phyloP scores from a whole-genome alignment of 2,888 invertebrate genomes.

The Rhagonycha fulva region DNA sequence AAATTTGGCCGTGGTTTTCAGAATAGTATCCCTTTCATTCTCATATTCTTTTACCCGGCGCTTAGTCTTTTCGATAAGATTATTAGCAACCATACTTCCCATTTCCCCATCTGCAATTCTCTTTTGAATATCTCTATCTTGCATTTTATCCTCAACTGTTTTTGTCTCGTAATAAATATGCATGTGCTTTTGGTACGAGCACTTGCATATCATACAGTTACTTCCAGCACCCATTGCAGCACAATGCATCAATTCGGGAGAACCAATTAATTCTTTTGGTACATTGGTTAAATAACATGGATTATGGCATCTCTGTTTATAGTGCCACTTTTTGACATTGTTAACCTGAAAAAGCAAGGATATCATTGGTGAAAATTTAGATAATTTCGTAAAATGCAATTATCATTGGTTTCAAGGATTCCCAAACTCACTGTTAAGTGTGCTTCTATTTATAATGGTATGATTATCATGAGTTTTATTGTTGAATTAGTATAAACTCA shows the following conservation, averaged over 20 bases:
- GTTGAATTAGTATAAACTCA: no score
- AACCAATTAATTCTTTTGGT: constrained; percentile 45
- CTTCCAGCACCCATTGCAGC: constrained; percentile 40
- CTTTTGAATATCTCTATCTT: neutral
- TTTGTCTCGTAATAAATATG: neutral
- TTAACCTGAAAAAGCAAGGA: neutral
- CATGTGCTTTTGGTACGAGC: constrained; percentile 35
- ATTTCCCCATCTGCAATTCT: no score
- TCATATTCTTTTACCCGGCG: constrained; percentile 8
- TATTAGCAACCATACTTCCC: neutral
- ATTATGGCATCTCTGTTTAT: constrained; percentile 7
- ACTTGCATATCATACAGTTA: constrained; percentile 41
- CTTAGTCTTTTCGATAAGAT: neutral
- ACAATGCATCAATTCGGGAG: constrained; percentile 43
- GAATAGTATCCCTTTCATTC: constrained; percentile 35
- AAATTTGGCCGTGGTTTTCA: constrained; percentile 40
- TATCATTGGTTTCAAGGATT: no score
- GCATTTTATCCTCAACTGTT: neutral
- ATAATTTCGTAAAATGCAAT: neutral
- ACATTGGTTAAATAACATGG: constrained; percentile 45
- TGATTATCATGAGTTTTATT: no score
- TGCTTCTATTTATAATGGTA: no score
- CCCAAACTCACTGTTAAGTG: no score
- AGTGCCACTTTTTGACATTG: constrained; percentile 31
- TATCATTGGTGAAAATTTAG: neutral